These are phyloP conservation scores for Python bivittatus DNA, from an alignment of 2,113 vertebrate species.

Conservation along the genomic window DNA sequence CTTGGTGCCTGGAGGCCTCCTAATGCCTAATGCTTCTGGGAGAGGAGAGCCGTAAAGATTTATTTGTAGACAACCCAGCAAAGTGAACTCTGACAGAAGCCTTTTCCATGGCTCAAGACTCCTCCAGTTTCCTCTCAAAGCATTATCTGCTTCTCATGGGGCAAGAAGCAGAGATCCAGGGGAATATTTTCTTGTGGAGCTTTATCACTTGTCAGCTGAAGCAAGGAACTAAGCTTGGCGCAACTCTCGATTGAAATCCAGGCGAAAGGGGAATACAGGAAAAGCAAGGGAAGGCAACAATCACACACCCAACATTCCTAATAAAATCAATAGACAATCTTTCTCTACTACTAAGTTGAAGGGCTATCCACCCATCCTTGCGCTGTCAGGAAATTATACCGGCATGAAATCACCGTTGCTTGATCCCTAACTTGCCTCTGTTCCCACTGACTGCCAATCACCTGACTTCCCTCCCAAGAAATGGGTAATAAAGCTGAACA, in stretches of 20 bases:
- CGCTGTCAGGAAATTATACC: not conserved
- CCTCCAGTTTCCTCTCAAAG: not conserved
- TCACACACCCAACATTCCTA: not conserved
- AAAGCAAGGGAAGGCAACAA: not conserved
- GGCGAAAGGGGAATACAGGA: not conserved
- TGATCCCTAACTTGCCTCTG: not conserved
- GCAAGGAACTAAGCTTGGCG: not conserved
- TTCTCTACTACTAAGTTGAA: not conserved
- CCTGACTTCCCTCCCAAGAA: not conserved
- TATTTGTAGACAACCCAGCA: not conserved
- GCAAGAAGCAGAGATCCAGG: not conserved
- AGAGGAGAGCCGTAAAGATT: not conserved
- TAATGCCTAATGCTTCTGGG: not conserved
- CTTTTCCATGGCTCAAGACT: not conserved
- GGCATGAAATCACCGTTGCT: not conserved
- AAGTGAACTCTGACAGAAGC: not conserved
- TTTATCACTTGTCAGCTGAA: not conserved
- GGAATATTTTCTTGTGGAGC: not conserved
- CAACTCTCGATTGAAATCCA: not conserved
- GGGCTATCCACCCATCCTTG: not conserved
- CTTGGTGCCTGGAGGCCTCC: not conserved
- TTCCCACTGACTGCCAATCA: not conserved
- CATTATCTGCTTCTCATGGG: conserved; percentile 1
- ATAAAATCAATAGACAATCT: not conserved
- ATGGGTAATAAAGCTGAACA: not conserved